phyloP scores from a whole-genome alignment of 2,888 invertebrate genomes.

The Dryococelus australis region DNA sequence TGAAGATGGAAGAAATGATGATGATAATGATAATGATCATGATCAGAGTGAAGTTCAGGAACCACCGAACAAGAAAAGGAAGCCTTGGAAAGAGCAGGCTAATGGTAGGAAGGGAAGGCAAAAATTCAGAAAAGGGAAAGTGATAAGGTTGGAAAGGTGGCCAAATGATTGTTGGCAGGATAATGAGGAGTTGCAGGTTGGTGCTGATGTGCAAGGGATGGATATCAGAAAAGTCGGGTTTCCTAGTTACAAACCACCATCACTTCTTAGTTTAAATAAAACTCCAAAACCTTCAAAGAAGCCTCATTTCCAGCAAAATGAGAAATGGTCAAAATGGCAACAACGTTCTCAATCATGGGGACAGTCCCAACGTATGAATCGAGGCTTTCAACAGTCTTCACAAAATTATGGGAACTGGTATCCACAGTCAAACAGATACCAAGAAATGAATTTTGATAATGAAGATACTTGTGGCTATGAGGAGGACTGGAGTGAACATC shows the following conservation, averaged over 20 bases:
- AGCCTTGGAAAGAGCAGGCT: not conserved
- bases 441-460: not conserved
- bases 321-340: slow-evolving; percentile 9
- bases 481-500: not conserved
- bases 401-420: not conserved
- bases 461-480: not conserved
- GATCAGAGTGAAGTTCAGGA: not conserved
- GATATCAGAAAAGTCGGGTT: not conserved
- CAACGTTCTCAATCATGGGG: not conserved
- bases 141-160: not conserved
- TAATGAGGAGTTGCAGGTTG: not conserved
- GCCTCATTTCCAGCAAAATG: not conserved
- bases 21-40: not conserved
- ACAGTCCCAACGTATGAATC: not conserved
- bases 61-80: not conserved
- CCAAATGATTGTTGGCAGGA: not conserved
- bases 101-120: not conserved
- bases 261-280: not conserved
- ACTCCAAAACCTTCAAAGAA: not conserved
- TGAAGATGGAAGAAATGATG: not conserved
- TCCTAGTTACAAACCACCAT: not conserved
- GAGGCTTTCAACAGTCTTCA: not conserved
- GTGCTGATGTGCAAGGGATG: not conserved
- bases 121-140: not conserved
- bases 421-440: not conserved